Evolutionary conservation across 2,888 invertebrate species (phyloP).

Genomic region (Agonopterix alstromeriana): DNA sequence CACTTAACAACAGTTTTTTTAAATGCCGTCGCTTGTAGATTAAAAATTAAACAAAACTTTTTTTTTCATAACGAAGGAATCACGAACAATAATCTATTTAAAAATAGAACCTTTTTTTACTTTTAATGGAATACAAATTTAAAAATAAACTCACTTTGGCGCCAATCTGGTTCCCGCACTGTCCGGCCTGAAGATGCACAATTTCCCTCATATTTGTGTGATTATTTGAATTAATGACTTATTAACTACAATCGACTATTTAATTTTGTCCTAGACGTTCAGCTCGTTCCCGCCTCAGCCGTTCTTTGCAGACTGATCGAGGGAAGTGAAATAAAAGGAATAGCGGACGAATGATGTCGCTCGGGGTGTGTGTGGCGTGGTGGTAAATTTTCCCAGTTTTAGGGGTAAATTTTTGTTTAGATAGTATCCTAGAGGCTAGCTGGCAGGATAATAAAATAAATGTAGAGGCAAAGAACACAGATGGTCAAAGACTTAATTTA

Average conservation of each 20-base stretch:
- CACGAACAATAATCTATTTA: no score
- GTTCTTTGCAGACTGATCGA: constrained; percentile 40
- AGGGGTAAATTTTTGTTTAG: constrained; percentile 12
- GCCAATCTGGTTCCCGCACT: constrained; percentile 91
- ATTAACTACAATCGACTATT: constrained; percentile 12
- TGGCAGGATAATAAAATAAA: no score
- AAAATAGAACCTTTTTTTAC: no score
- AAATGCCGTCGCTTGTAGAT: no score
- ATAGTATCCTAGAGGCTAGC: no score
- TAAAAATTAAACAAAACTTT: no score
- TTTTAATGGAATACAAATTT: constrained; percentile 8
- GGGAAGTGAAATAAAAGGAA: constrained; percentile 39
- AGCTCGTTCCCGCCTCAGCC: constrained; percentile 25
- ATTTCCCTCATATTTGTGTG: constrained; percentile 84
- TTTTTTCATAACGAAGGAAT: no score
- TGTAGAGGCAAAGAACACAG: no score
- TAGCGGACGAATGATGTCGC: constrained; percentile 29
- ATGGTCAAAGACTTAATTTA: no score
- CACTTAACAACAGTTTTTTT: no score
- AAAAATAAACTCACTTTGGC: constrained; percentile 60
- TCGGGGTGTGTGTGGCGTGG: constrained; percentile 50
- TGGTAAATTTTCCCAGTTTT: constrained; percentile 18
- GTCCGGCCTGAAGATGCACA: constrained; percentile 88
- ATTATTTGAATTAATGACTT: constrained; percentile 24
- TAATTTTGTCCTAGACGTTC: not conserved